These are phyloP conservation scores for Ganaspis brasiliensis DNA, from an alignment of 2,888 invertebrate species.

Conservation along the genomic window DNA sequence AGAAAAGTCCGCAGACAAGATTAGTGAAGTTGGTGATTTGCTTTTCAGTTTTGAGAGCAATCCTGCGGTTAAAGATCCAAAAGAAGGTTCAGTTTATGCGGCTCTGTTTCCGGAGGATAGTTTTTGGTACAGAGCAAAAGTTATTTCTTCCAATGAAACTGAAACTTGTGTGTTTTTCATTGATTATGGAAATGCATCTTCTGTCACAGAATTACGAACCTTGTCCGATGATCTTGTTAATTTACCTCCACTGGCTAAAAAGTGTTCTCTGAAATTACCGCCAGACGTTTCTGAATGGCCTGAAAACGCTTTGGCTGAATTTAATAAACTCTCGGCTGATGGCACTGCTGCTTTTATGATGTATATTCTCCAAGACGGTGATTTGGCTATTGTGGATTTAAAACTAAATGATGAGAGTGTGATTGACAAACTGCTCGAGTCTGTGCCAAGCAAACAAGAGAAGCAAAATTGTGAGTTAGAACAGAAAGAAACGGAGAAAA, in stretches of 20 bases:
- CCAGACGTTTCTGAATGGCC: conserved; percentile 85
- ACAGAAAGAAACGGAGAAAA: background rate
- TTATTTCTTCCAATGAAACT: conserved; percentile 82
- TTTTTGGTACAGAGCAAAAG: conserved; percentile 87
- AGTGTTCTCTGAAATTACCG: conserved; percentile 85
- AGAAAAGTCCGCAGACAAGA: conserved; percentile 80
- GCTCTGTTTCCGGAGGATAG: conserved; percentile 86
- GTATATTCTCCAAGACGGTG: conserved; percentile 86
- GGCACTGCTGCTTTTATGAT: conserved; percentile 87
- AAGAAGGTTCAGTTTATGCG: conserved; percentile 84
- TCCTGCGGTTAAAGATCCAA: conserved; percentile 80
- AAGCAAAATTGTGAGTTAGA: background rate
- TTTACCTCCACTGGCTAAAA: conserved; percentile 84
- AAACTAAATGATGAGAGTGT: conserved; percentile 85
- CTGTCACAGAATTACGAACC: conserved; percentile 83
- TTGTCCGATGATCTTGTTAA: conserved; percentile 84
- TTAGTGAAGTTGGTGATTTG: conserved; percentile 85
- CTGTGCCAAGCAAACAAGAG: background rate
- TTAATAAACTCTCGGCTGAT: conserved; percentile 86
- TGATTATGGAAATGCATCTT: conserved; percentile 86
- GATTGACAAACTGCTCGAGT: conserved; percentile 83
- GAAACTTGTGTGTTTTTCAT: conserved; percentile 85
- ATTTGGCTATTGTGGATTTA: conserved; percentile 85
- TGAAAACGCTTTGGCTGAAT: conserved; percentile 84
- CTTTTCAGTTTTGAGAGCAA: conserved; percentile 83